Base-by-base conservation (phyloP, 2,113 vertebrate species). In the Phyllopteryx taeniolatus region DNA sequence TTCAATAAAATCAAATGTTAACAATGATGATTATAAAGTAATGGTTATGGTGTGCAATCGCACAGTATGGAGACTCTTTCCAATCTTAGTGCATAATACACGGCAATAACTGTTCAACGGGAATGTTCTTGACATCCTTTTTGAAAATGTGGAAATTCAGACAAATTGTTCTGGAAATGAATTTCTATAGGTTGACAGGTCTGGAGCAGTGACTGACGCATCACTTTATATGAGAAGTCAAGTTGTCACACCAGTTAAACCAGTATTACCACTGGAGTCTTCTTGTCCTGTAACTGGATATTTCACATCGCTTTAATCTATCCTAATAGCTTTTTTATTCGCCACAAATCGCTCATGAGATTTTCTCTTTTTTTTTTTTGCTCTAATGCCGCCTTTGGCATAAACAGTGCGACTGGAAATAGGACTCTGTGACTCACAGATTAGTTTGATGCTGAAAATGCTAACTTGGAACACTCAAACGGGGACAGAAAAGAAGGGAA, bases 401-500 rank as follows among this genome's bases (percentile, higher is more conserved):
- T 89, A 88, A 90, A 88, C 87, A 91, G 35, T 72, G 69, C 10
- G 54, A 72, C 71, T 78, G 66, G 71, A 85, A 88, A 79, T 81
- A 86, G 77, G 87, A 78, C 46, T 66, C 33, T 60, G 66, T 80
- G 70, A 67, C 73, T 78, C 78, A 75, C 61, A 64, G 77, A 85
- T 83, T 83, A 82, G 85, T 87, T 79, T 87, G 83, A 85, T 62
- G 76, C 71, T 87, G 60, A 73, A 64, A 81, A 79, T 74, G 68
- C 51, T 70, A 82, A 73, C 67, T 75, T 79, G 71, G 74, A 83
- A 72, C 73, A 74, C 64, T 44, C 8, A 61, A 78, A 44, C 61
- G 53, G n/a, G 70, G 51, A 70, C 70, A 63, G 31, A 73, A 75
- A 47, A 10, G 72, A 43, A 65, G 63, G 15, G 59, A 75, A 76